Conservation (phyloP, 2,797 vertebrate species). For the Ambastaia sidthimunki region DNA sequence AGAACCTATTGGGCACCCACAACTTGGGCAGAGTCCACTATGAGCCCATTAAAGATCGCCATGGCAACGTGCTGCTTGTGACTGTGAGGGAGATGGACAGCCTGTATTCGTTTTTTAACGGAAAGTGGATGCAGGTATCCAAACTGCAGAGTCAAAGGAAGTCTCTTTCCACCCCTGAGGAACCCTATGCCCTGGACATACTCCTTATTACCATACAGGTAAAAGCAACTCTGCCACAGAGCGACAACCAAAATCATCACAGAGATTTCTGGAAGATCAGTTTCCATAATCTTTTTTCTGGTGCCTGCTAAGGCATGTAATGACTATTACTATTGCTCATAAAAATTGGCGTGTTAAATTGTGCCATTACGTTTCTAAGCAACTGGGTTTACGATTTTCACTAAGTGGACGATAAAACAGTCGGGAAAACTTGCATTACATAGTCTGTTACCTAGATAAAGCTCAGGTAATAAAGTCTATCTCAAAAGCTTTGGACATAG, state of each 20-base stretch:
- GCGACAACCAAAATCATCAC: not conserved
- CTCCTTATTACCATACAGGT: constrained; percentile 98
- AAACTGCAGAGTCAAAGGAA: constrained; percentile 98
- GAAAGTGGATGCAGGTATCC: constrained; percentile 95
- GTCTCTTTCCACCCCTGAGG: constrained; percentile 95
- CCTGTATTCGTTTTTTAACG: constrained; percentile 89
- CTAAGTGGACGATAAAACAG: not conserved
- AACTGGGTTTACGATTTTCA: not conserved
- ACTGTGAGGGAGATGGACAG: constrained; percentile 90
- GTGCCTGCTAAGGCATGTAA: not conserved
- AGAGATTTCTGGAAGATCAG: not conserved
- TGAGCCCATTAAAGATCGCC: constrained; percentile 95
- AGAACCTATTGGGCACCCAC: constrained; percentile 96
- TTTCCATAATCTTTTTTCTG: not conserved
- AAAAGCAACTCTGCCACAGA: constrained; percentile 27
- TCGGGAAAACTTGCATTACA: not conserved
- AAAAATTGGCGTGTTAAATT: not conserved
- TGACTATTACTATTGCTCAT: not conserved
- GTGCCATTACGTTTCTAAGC: not conserved
- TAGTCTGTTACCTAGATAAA: too few species aligned
- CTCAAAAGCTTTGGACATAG: not conserved
- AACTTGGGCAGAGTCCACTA: constrained; percentile 94
- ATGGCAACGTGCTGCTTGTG: constrained; percentile 93
- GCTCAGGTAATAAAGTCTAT: not conserved
- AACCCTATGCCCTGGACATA: constrained; percentile 94